These are phyloP conservation scores for Aramus guarauna DNA, from an alignment of 2,113 vertebrate genomes.

Conservation along the genomic window DNA sequence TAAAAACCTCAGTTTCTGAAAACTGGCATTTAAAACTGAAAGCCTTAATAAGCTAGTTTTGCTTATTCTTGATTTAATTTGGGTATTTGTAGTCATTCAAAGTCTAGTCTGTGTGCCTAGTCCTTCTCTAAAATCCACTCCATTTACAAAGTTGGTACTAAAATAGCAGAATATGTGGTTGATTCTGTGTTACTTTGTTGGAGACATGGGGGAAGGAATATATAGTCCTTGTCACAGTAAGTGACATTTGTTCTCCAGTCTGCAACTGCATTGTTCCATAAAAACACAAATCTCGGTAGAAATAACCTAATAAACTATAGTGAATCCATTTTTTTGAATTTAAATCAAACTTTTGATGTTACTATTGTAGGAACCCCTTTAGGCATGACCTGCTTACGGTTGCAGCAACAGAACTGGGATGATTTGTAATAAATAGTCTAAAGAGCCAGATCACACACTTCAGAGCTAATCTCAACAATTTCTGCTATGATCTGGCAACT, in stretches of 20 bases:
- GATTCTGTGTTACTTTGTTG: background rate
- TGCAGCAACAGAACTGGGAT: background rate
- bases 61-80: background rate
- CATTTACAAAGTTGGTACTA: background rate
- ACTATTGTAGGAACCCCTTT: background rate
- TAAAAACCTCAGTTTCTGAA: background rate
- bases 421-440: background rate
- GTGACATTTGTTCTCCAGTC: background rate
- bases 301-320: background rate
- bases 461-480: background rate
- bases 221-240: background rate
- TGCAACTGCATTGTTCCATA: background rate
- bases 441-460: background rate
- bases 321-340: background rate
- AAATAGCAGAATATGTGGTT: background rate
- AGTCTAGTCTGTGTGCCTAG: background rate
- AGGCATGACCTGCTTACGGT: background rate
- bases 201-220: background rate
- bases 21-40: background rate
- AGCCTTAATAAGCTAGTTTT: background rate
- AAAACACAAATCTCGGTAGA: background rate
- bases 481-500: background rate
- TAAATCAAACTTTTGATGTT: background rate
- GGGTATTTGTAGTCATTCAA: background rate
- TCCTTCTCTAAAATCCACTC: background rate